These are phyloP conservation scores for Aporophyla nigra DNA, from an alignment of 2,888 invertebrate genomes.

Conservation along the genomic window DNA sequence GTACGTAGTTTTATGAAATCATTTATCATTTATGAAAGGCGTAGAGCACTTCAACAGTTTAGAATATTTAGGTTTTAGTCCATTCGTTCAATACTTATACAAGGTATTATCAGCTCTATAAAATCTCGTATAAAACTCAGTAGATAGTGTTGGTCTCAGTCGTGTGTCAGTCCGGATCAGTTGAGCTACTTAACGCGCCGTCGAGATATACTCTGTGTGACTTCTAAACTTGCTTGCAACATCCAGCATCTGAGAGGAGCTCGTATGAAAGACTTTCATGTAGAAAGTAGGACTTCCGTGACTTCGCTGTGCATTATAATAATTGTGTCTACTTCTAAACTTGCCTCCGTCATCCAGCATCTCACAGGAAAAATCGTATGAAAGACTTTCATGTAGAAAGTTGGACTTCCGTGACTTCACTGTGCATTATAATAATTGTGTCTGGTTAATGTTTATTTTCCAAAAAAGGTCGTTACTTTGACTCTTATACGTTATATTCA, in stretches of 20 bases:
- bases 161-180: constrained; percentile 80
- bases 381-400: neutral
- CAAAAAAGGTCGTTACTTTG: neutral
- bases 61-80: too few relatives aligned
- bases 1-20: too few relatives aligned
- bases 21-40: neutral
- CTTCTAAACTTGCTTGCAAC: constrained; percentile 27
- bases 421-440: neutral
- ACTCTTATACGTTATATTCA: neutral
- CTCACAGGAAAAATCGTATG: neutral
- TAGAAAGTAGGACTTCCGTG: neutral
- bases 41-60: neutral
- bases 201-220: constrained; percentile 67
- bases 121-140: constrained; percentile 47
- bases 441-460: neutral
- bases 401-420: neutral
- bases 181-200: constrained; percentile 71
- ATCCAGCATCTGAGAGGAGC: neutral
- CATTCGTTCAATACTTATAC: too few relatives aligned
- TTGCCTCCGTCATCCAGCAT: constrained; percentile 1
- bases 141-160: constrained; percentile 69
- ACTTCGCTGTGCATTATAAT: neutral
- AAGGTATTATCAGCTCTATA: constrained; percentile 70
- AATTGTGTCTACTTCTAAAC: neutral
- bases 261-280: neutral